phyloP scores from a whole-genome alignment of 1,140 invertebrate species.

The Lanistes nyassanus region DNA sequence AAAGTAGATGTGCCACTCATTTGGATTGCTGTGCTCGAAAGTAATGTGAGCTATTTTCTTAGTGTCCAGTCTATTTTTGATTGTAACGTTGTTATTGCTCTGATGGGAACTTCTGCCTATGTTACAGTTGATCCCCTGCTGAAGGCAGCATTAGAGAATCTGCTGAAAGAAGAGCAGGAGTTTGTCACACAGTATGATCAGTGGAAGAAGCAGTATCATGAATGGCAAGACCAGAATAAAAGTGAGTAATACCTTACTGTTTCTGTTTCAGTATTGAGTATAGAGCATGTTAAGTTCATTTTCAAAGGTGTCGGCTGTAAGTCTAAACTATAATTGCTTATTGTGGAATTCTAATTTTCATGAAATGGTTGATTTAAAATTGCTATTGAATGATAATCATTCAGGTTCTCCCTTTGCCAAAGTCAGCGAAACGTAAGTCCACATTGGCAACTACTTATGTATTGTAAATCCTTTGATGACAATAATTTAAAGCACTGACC shows the following conservation, averaged over 20 bases:
- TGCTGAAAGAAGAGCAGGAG: constrained; percentile 58
- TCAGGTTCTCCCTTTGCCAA: not conserved
- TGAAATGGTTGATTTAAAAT: not conserved
- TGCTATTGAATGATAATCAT: not conserved
- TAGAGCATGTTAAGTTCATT: not conserved
- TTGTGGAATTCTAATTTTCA: not conserved
- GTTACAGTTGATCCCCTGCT: constrained; percentile 15
- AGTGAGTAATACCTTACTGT: constrained; percentile 38
- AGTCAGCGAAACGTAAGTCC: too few species aligned
- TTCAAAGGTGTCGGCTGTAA: not conserved
- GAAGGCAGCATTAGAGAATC: constrained; percentile 34
- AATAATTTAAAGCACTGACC: too few species aligned
- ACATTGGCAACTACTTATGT: too few species aligned
- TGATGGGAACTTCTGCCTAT: not conserved
- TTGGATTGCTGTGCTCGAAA: not conserved
- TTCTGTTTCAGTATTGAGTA: not conserved
- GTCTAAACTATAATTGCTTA: not conserved
- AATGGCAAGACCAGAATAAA: constrained; percentile 67
- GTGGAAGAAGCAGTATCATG: constrained; percentile 66
- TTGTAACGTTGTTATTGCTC: not conserved
- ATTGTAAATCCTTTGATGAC: too few species aligned
- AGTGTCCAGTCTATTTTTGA: not conserved
- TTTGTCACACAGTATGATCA: constrained; percentile 64
- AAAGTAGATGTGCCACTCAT: not conserved
- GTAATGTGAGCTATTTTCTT: not conserved